Evolutionary conservation across 2,888 invertebrate genomes (phyloP).

Genomic region (Temnothorax unifasciatus): DNA sequence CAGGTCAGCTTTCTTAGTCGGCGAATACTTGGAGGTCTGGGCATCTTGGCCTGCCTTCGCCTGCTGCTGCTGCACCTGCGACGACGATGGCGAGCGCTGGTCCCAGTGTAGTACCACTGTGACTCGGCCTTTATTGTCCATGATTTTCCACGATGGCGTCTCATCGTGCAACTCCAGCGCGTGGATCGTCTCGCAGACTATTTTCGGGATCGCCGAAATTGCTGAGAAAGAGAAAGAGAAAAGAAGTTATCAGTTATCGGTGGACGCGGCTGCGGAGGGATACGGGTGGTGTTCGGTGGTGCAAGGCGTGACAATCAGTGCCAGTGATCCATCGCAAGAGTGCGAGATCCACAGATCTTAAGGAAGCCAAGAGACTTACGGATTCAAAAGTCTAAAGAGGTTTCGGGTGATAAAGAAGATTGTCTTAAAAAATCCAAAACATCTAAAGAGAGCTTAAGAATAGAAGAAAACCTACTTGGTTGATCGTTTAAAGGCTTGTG

Average conservation of each 20-base stretch:
- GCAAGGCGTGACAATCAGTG: slow-evolving; percentile 52
- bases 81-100: slow-evolving; percentile 91
- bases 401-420: slow-evolving; percentile 40
- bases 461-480: slow-evolving; percentile 57
- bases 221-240: slow-evolving; percentile 88
- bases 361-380: slow-evolving; percentile 46
- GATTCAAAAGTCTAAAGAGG: slow-evolving; percentile 49
- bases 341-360: slow-evolving; percentile 48
- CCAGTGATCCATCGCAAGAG: slow-evolving; percentile 50
- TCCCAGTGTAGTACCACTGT: slow-evolving; percentile 99
- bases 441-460: slow-evolving; percentile 52
- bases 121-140: slow-evolving; percentile 99
- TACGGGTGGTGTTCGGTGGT: slow-evolving; percentile 47
- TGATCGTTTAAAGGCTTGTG: slow-evolving; percentile 59
- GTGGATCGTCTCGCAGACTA: slow-evolving; percentile 98
- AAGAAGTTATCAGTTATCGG: not conserved
- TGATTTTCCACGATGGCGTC: slow-evolving; percentile 99
- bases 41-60: slow-evolving; percentile 85
- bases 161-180: slow-evolving; percentile 98
- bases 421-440: slow-evolving; percentile 37
- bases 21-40: slow-evolving; percentile 87
- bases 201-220: slow-evolving; percentile 97
- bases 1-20: slow-evolving; percentile 87
- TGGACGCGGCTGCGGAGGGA: not conserved
- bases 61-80: slow-evolving; percentile 87